Evolutionary conservation across 2,888 invertebrate species (phyloP).

Genomic region (Panzeria rudis): DNA sequence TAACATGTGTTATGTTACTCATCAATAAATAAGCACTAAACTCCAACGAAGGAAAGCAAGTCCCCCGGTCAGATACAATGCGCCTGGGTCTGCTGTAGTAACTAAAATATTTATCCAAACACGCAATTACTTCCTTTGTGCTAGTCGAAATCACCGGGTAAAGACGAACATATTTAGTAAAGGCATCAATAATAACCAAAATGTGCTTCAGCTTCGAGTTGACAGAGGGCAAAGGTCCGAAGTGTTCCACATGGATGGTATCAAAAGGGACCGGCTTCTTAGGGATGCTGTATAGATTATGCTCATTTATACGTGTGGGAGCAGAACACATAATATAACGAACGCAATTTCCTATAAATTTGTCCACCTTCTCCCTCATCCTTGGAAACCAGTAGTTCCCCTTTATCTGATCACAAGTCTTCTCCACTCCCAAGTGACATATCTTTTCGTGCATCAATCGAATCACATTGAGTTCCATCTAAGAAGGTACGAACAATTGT

Average conservation of each 20-base stretch:
- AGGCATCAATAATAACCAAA: background rate
- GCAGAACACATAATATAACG: constrained; percentile 34
- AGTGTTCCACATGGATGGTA: no score
- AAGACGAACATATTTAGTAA: no score
- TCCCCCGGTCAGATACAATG: constrained; percentile 20
- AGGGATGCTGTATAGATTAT: constrained; percentile 21
- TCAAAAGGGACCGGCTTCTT: constrained; percentile 23
- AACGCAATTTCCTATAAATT: constrained; percentile 14
- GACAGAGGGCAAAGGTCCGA: no score
- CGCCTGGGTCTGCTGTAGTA: constrained; percentile 33
- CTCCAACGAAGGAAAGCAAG: background rate
- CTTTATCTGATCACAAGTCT: background rate
- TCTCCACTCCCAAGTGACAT: background rate
- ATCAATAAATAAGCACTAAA: background rate
- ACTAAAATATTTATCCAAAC: constrained; percentile 26
- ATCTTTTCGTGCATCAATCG: background rate
- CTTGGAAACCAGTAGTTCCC: constrained; percentile 50
- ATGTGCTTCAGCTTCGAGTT: constrained; percentile 31
- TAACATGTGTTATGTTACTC: background rate
- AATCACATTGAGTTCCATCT: no score
- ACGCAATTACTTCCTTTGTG: constrained; percentile 33
- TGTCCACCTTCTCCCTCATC: background rate
- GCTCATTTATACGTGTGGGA: constrained; percentile 4
- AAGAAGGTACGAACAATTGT: no score
- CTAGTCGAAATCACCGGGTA: constrained; percentile 11